Evolutionary conservation across 1,140 invertebrate genomes (phyloP), one percentile per base, ranked within the genome.

Genomic region (Drosophila setifemur): DNA sequence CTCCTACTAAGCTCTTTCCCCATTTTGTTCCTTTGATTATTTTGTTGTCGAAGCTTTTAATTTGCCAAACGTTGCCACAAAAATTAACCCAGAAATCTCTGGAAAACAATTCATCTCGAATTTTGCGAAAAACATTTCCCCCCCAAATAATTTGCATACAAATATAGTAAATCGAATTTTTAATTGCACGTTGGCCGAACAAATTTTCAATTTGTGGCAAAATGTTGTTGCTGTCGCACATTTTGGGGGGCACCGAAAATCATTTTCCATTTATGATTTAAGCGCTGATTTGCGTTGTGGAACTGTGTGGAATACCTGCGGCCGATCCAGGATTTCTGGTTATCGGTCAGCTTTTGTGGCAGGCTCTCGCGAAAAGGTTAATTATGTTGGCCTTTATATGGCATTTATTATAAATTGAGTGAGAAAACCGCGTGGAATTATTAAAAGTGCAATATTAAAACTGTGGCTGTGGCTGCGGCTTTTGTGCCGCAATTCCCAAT

Each of bases 121-220:
- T 37, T 12, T 33, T 14, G 12, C 31, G 11, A n/a, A 33, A 33
- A 31, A 33, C 33, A 37, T 16, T 16, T 37, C 14, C 12, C 12
- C 11, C 9, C 2, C 11, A 35, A 5, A 60, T 12, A 11, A 49
- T 70, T 53, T 53, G 47, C 55, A 63, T 72, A 35, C 45, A 72
- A 72, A 61, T 60, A 53, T 35, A 6, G 67, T 42, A 72, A 72
- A 72, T 72, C 68, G 68, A 72, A 63, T 63, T 72, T 47, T 72
- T 72, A 63, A 72, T 72, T 72, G 69, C 47, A 53, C 40, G 12
- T 67, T 67, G 47, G 16, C 48, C 61, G 37, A 71, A 71, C 66
- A 60, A 70, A 50, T 71, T 71, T 71, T 60, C 53, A 71, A 71
- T 71, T 71, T 72, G 63, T 31, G 66, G 40, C 64, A 14, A 26